Evolutionary conservation across 2,888 invertebrate genomes (phyloP).

Genomic region (Noctua janthina): DNA sequence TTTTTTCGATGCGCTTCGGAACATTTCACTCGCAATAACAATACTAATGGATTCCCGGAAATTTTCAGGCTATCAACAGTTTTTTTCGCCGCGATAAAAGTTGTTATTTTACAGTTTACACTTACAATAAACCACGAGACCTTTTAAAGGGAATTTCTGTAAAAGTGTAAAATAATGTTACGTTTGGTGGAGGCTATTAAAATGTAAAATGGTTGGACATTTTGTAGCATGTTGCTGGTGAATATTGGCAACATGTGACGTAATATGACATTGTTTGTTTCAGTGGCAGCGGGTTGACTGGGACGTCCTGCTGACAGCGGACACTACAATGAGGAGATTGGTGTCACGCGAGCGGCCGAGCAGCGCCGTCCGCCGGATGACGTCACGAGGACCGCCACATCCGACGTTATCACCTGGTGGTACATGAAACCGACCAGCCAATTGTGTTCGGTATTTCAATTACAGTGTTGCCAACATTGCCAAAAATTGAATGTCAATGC

Average conservation of each 20-base stretch:
- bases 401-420: conserved; percentile 79
- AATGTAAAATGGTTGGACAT: conserved; percentile 45
- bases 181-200: conserved; percentile 39
- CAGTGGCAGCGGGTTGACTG: conserved; percentile 62
- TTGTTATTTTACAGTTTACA: conserved; percentile 28
- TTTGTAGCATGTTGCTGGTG: conserved; percentile 32
- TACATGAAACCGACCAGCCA: conserved; percentile 62
- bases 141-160: conserved; percentile 32
- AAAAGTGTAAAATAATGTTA: conserved; percentile 25
- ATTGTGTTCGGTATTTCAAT: conserved; percentile 60
- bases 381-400: conserved; percentile 82
- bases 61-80: conserved; percentile 27
- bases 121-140: conserved; percentile 25
- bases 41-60: conserved; percentile 44
- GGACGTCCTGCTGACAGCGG: conserved; percentile 62
- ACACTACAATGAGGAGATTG: conserved; percentile 77
- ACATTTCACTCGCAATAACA: conserved; percentile 34
- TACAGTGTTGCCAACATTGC: conserved; percentile 49
- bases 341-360: conserved; percentile 80
- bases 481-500: conserved; percentile 40
- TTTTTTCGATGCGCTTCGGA: conserved; percentile 28
- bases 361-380: conserved; percentile 78
- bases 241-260: conserved; percentile 58
- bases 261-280: conserved; percentile 65
- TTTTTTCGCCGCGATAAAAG: conserved; percentile 29